Percentiles rank a stretch among this genome's conserved stretches.
phyloP scores from a whole-genome alignment of 2,113 vertebrate genomes.

The Lamprotornis superbus region DNA sequence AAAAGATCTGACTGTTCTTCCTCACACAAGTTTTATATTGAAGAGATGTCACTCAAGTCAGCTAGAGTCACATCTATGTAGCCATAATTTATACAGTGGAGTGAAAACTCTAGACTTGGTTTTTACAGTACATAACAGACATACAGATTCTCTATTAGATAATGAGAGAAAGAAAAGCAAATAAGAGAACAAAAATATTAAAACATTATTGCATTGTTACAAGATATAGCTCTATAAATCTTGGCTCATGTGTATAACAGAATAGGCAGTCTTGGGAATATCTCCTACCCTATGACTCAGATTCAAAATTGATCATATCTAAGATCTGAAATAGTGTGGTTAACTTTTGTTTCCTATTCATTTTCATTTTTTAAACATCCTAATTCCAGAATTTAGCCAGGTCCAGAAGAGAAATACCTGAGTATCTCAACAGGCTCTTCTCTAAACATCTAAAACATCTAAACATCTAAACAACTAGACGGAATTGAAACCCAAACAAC shows the following conservation, averaged over 20 bases:
- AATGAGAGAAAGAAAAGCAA: neutral
- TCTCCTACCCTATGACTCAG: neutral
- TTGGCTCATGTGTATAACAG: neutral
- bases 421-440: neutral
- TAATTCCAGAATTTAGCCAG: neutral
- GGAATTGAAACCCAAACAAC: neutral
- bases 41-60: neutral
- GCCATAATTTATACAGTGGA: neutral
- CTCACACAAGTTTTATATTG: neutral
- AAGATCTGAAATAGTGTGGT: neutral
- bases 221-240: neutral
- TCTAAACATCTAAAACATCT: neutral
- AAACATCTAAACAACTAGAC: neutral
- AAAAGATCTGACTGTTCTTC: neutral
- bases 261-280: neutral
- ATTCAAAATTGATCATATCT: neutral
- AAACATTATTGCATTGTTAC: neutral
- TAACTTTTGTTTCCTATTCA: neutral
- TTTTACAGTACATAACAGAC: neutral
- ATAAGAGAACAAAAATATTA: neutral
- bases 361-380: neutral
- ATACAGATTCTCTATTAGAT: neutral
- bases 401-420: accelerated
- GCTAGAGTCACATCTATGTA: neutral
- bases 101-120: neutral